Evolutionary conservation across 2,888 invertebrate species (phyloP), one percentile per base, ranked within the genome.

Genomic region (Drosophila imparisetae): DNA sequence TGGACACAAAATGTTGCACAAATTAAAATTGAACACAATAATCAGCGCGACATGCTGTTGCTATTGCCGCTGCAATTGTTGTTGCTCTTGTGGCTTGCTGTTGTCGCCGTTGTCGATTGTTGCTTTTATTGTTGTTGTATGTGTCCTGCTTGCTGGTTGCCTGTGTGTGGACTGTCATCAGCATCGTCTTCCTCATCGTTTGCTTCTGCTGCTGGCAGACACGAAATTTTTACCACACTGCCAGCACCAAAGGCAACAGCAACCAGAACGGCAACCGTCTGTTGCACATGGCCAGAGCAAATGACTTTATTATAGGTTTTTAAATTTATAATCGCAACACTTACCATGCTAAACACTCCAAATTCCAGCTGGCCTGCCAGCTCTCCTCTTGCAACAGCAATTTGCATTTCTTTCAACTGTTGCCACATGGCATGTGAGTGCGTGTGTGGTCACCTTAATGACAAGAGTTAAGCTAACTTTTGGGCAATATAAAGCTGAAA

Each of bases 301-400:
- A 89, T 86, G 86, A 82, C 86, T 86, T 89, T 86, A 86, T 86
- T 86, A 86, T 86, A 85, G 86, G 83, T 82, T 86, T 85, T 87
- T 89, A 89, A 84, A 86, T 84, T 89, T 86, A 86, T 89, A 89
- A 85, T 81, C 72, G 85, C 87, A 86, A 81, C 85, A 85, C 84
- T 85, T 89, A 87, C 81, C 71, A 74, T 71, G 74, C 83, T 81
- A 80, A 86, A 89, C 75, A 85, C 80, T 67, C 68, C 65, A 66
- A 83, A 78, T 70, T 74, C 79, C 82, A 80, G 80, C 73, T 82
- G 80, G 69, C 64, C 54, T 48, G 69, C 63, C 67, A 70, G 62
- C 58, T 77, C 58, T 24, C 52, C 54, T 21, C 55, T 27, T 21
- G 18, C 53, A 63, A 24, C 66, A 69, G 59, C 18, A 67, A 63